Percentiles rank a stretch among this genome's conserved stretches.
These are phyloP conservation scores for Zapornia atra DNA, from an alignment of 2,113 vertebrate genomes.

Conservation along the genomic window DNA sequence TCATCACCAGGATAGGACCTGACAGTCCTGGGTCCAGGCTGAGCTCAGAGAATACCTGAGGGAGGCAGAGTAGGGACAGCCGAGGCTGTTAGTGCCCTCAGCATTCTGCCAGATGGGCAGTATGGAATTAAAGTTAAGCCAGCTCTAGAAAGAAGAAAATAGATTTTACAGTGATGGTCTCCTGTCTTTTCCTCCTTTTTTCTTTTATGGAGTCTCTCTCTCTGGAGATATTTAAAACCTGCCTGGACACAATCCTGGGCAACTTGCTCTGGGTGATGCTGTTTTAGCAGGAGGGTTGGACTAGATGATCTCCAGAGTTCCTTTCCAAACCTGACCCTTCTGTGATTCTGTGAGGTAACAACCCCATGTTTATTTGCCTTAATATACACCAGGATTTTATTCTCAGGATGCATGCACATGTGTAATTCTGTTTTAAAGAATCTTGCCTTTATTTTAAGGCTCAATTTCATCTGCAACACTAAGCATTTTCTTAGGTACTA, in stretches of 20 bases:
- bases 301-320: too few species aligned
- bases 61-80: neutral
- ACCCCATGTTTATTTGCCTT: neutral
- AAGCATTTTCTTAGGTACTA: neutral
- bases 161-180: neutral
- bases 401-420: neutral
- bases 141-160: neutral
- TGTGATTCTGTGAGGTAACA: neutral
- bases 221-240: too few species aligned
- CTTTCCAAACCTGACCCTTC: too few species aligned
- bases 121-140: neutral
- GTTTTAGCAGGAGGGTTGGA: too few species aligned
- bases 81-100: neutral
- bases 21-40: neutral
- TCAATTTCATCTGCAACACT: neutral
- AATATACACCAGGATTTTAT: neutral
- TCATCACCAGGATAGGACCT: neutral
- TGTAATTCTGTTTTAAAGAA: neutral
- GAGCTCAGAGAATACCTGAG: neutral
- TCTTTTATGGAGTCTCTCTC: too few species aligned
- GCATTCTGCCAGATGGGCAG: neutral
- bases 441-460: neutral
- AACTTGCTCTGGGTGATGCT: too few species aligned
- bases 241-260: too few species aligned
- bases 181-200: neutral